Evolutionary conservation across 2,888 invertebrate genomes (phyloP).

Genomic region (Pristionchus exspectatus): DNA sequence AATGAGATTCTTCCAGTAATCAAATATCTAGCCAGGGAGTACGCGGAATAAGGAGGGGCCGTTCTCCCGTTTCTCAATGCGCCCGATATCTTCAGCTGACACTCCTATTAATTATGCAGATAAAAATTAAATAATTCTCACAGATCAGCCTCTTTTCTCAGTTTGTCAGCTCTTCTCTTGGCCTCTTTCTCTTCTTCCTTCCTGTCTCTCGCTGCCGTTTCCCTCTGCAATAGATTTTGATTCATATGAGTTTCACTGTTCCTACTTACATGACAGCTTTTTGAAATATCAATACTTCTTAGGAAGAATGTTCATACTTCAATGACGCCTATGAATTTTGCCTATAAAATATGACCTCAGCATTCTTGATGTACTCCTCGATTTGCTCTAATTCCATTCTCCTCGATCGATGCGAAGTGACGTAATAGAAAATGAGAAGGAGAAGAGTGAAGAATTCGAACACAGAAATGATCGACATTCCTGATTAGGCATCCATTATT

Average conservation of each 20-base stretch:
- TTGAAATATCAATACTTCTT: not conserved
- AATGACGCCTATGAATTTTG: not conserved
- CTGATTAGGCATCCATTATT: not conserved
- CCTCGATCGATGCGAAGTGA: constrained; percentile 62
- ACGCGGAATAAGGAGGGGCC: too few species aligned
- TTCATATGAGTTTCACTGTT: not conserved
- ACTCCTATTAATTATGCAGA: not conserved
- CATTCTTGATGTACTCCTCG: constrained; percentile 59
- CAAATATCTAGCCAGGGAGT: too few species aligned
- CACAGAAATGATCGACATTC: constrained; percentile 67
- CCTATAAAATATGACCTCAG: not conserved
- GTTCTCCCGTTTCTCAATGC: too few species aligned
- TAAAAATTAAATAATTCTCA: not conserved
- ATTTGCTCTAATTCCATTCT: constrained; percentile 61
- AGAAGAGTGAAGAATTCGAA: constrained; percentile 63
- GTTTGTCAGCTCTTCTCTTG: constrained; percentile 15
- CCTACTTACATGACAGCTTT: not conserved
- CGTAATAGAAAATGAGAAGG: constrained; percentile 58
- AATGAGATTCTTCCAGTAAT: not conserved
- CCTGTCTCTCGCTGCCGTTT: not conserved
- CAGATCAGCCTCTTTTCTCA: constrained; percentile 11
- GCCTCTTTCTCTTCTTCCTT: not conserved
- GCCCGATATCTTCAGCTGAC: too few species aligned
- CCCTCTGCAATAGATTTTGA: not conserved
- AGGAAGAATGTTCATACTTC: not conserved